phyloP scores from a whole-genome alignment of 2,113 vertebrate species.

The Callaeas wilsoni region DNA sequence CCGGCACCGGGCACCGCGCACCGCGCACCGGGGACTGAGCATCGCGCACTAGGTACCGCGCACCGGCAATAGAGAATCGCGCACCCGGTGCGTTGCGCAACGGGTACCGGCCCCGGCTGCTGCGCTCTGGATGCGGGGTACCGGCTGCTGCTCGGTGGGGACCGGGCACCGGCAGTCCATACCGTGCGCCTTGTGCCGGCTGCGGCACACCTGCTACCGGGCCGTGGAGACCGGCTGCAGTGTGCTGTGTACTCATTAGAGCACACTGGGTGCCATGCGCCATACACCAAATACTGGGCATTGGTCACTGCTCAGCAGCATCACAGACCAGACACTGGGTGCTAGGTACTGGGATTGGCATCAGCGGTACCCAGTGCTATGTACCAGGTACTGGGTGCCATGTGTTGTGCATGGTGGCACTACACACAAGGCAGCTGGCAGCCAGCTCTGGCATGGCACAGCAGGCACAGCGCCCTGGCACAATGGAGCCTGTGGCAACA shows the following conservation, averaged over 20 bases:
- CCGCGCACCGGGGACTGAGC: neutral
- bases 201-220: neutral
- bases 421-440: neutral
- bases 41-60: neutral
- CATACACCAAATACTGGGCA: neutral
- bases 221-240: neutral
- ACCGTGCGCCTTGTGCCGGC: neutral
- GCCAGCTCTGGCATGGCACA: fast-evolving
- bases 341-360: neutral
- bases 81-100: neutral
- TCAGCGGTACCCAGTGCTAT: fast-evolving
- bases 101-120: neutral
- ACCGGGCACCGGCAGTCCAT: neutral
- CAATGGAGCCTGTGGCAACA: fast-evolving
- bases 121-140: neutral
- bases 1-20: neutral
- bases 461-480: neutral
- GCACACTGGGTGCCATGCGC: neutral
- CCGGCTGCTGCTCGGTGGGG: neutral
- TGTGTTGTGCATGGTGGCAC: too few relatives aligned
- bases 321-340: fast-evolving
- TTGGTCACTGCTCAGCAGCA: neutral
- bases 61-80: neutral
- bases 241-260: fast-evolving
- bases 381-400: neutral